These are phyloP conservation scores for Epirrhoe alternata DNA, from an alignment of 2,888 invertebrate species.

Conservation along the genomic window DNA sequence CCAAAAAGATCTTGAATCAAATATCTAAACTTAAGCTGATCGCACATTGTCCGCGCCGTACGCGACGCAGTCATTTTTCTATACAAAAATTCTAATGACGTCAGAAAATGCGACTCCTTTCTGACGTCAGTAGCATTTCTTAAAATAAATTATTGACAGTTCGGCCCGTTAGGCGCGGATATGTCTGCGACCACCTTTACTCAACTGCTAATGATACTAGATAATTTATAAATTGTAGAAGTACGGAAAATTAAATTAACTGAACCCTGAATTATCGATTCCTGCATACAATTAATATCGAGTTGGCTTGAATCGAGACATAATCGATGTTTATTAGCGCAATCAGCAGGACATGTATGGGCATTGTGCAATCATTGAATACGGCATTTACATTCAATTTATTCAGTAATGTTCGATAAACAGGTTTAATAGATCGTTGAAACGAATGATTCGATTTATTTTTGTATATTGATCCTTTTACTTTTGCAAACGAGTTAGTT, in stretches of 20 bases:
- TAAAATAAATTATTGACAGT: too few species aligned
- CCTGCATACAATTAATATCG: conserved; percentile 31
- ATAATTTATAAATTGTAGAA: not conserved
- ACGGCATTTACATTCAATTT: conserved; percentile 17
- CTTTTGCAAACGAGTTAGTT: not conserved
- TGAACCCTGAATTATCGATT: conserved; percentile 24
- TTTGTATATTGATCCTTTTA: not conserved
- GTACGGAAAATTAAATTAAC: not conserved
- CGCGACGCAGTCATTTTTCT: too few species aligned
- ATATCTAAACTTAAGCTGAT: too few species aligned
- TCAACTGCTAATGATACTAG: not conserved
- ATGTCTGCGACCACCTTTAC: too few species aligned
- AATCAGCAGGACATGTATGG: conserved; percentile 33
- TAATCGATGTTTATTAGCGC: conserved; percentile 39
- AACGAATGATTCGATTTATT: not conserved
- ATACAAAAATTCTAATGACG: too few species aligned
- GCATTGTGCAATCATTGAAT: conserved; percentile 19
- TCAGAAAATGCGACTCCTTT: too few species aligned
- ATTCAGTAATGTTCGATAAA: conserved; percentile 7
- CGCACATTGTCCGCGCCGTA: too few species aligned
- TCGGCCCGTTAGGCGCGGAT: too few species aligned
- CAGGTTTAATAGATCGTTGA: conserved; percentile 2
- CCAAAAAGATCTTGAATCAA: too few species aligned
- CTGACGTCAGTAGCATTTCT: too few species aligned
- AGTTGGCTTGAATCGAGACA: conserved; percentile 33